A percentile compares a stretch with the other conserved stretches of the same genome.
Evolutionary conservation across 2,797 vertebrate species (phyloP).

Genomic region (Squalus acanthias): DNA sequence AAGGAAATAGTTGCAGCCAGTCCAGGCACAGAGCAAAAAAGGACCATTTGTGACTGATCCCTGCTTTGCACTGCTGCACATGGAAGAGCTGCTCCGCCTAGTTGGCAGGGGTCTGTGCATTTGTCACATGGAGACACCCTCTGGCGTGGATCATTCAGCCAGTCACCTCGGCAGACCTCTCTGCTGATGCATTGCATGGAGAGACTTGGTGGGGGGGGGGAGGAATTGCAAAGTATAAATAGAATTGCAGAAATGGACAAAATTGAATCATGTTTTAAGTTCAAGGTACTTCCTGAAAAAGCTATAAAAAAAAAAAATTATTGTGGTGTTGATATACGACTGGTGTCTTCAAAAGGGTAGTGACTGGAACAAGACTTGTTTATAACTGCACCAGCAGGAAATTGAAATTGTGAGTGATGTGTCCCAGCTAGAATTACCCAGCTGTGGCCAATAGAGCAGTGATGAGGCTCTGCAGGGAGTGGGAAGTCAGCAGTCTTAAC

Average conservation of each 20-base stretch:
- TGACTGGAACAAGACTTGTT: slow-evolving; percentile 11
- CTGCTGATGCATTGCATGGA: not conserved
- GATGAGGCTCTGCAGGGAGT: not conserved
- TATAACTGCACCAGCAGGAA: not conserved
- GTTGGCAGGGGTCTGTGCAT: not conserved
- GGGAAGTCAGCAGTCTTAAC: not conserved
- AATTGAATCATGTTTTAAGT: not conserved
- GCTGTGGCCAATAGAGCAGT: slow-evolving; percentile 24
- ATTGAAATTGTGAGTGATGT: slow-evolving; percentile 24
- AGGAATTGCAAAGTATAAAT: not conserved
- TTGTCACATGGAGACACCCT: not conserved
- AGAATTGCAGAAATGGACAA: not conserved
- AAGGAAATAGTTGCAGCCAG: not conserved
- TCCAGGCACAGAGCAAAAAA: not conserved
- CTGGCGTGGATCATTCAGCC: not conserved
- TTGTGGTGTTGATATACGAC: not conserved
- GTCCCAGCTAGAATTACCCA: slow-evolving; percentile 12
- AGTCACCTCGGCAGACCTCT: not conserved
- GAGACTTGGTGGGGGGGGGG: not conserved
- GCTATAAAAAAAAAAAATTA: not conserved
- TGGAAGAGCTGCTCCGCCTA: not conserved
- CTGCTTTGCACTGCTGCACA: no score
- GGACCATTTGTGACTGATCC: not conserved
- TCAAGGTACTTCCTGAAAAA: not conserved
- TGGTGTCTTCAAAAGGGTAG: slow-evolving; percentile 2